Conservation (phyloP, 1,140 invertebrate genomes). For the Achatina immaculata region DNA sequence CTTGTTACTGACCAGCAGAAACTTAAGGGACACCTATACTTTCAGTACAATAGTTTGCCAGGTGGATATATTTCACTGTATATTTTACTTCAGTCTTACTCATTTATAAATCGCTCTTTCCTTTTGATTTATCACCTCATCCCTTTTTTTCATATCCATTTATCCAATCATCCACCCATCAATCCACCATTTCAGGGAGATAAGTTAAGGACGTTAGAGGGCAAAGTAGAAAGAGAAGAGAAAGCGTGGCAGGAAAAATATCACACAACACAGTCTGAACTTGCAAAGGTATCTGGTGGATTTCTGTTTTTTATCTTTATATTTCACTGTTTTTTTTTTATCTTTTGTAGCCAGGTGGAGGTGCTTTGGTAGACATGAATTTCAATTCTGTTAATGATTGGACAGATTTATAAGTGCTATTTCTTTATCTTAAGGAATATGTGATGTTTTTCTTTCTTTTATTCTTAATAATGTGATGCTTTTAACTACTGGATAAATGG, state of each 20-base stretch:
- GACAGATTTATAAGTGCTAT: no score
- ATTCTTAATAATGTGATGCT: no score
- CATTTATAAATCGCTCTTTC: not conserved
- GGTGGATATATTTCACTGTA: not conserved
- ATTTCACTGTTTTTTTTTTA: no score
- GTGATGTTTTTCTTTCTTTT: no score
- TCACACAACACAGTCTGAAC: constrained; percentile 50
- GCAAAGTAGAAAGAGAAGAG: constrained; percentile 79
- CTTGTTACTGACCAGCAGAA: no score
- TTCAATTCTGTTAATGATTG: no score
- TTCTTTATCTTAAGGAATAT: no score
- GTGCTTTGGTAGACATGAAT: no score
- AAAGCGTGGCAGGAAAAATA: constrained; percentile 76
- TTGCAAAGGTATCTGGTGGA: constrained; percentile 51
- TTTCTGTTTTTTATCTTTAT: not conserved
- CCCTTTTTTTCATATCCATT: not conserved
- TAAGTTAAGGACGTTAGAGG: constrained; percentile 79
- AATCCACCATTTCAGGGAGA: constrained; percentile 71
- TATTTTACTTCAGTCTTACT: not conserved
- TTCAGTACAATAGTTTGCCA: no score
- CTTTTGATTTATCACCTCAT: constrained; percentile 14
- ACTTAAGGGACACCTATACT: no score
- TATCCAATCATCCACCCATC: not conserved
- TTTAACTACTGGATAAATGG: no score
- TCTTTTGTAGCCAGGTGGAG: no score